These are phyloP conservation scores for Crocodylus rhombifer DNA, from an alignment of 2,797 vertebrate genomes.

Conservation along the genomic window DNA sequence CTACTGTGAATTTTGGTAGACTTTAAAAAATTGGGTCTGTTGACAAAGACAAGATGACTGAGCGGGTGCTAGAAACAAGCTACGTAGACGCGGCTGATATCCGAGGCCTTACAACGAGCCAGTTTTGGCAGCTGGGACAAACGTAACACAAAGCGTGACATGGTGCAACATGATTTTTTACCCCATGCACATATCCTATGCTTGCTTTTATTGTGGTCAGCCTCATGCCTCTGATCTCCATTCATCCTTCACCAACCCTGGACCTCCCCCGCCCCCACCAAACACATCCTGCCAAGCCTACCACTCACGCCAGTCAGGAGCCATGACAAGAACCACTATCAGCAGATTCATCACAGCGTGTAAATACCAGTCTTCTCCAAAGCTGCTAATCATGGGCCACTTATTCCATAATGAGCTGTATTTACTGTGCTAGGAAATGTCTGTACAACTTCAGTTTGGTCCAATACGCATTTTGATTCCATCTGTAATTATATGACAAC, in stretches of 20 bases:
- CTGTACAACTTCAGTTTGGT: neutral
- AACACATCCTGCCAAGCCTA: too few species aligned
- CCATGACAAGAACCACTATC: neutral
- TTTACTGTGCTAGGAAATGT: neutral
- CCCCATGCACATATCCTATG: neutral
- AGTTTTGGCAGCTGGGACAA: neutral
- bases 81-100: neutral
- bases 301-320: neutral
- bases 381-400: neutral
- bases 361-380: neutral
- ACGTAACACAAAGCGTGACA: neutral
- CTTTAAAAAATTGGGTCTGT: conserved; percentile 32
- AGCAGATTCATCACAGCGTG: neutral
- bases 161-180: neutral
- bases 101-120: neutral
- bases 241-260: neutral
- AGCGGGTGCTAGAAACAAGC: conserved; percentile 43
- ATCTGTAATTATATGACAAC: neutral
- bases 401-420: too few species aligned
- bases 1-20: conserved; percentile 8
- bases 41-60: conserved; percentile 27
- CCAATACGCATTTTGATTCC: rapidly evolving
- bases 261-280: neutral
- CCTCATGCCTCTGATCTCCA: neutral
- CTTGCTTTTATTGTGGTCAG: neutral